Evolutionary conservation across 2,113 vertebrate genomes (phyloP).

Genomic region (Galbula dea): DNA sequence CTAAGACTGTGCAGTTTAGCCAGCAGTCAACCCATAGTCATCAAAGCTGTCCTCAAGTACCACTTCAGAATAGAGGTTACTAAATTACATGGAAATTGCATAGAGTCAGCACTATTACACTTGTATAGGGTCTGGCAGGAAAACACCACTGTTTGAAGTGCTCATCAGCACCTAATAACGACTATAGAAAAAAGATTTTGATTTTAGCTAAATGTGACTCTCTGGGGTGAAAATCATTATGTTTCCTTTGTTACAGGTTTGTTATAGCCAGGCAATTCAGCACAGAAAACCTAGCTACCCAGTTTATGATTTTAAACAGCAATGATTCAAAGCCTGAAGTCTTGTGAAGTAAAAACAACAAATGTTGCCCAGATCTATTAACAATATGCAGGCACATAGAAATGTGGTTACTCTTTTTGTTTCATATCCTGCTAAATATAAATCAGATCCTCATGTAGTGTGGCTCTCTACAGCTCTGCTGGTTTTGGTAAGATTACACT

Average conservation of each 20-base stretch:
- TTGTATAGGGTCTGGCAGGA: slow-evolving; percentile 59
- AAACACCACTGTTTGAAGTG: slow-evolving; percentile 51
- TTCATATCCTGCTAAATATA: slow-evolving; percentile 13
- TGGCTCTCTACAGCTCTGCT: not conserved
- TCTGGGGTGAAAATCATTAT: not conserved
- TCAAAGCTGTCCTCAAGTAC: slow-evolving; percentile 63
- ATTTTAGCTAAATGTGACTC: slow-evolving; percentile 49
- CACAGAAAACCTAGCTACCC: not conserved
- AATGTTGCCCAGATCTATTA: slow-evolving; percentile 5
- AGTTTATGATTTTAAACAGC: slow-evolving; percentile 1
- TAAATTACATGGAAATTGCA: slow-evolving; percentile 63
- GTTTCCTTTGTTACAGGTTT: slow-evolving; percentile 27
- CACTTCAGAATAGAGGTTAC: slow-evolving; percentile 57
- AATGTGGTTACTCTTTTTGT: not conserved
- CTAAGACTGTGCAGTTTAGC: slow-evolving; percentile 51
- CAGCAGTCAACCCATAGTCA: slow-evolving; percentile 51
- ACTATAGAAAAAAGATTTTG: slow-evolving; percentile 12
- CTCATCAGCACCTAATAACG: slow-evolving; percentile 55
- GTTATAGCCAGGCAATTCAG: slow-evolving; percentile 3
- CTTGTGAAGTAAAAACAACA: slow-evolving; percentile 21
- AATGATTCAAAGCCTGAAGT: slow-evolving; percentile 15
- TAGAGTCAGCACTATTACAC: slow-evolving; percentile 49
- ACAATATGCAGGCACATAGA: not conserved
- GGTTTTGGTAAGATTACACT: not conserved
- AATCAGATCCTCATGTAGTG: not conserved